A percentile compares a stretch with the other conserved stretches of the same genome.
phyloP scores from a whole-genome alignment of 1,140 invertebrate species.

The Pseudomyrmex sp. region DNA sequence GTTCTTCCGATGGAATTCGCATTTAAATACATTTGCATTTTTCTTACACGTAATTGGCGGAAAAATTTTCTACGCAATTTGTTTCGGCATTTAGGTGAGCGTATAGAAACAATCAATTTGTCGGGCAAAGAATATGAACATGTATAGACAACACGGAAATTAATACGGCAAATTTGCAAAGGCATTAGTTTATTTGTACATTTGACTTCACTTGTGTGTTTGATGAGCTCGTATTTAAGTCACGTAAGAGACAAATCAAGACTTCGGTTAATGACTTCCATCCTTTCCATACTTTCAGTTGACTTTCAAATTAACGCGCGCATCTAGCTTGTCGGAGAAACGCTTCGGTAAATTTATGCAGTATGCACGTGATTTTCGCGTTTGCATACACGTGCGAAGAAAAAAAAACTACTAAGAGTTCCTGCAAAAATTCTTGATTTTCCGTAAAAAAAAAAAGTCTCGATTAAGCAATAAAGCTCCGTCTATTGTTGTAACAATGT shows the following conservation, averaged over 20 bases:
- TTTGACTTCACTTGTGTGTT: conserved; percentile 1
- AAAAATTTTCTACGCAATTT: background rate
- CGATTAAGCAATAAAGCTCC: too few species aligned
- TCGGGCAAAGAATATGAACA: background rate
- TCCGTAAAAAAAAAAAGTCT: too few species aligned
- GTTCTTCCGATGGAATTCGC: background rate
- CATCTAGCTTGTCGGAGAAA: conserved; percentile 23
- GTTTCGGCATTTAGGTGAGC: background rate
- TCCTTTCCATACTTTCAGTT: conserved; percentile 44
- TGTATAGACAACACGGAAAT: background rate
- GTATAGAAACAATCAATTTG: conserved; percentile 3
- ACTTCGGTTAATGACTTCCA: conserved; percentile 48
- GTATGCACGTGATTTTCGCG: background rate
- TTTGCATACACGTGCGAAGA: background rate
- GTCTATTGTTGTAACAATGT: too few species aligned
- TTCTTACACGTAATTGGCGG: background rate
- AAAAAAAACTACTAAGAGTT: background rate
- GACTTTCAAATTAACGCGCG: conserved; percentile 30
- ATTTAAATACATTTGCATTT: background rate
- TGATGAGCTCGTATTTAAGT: conserved; percentile 18
- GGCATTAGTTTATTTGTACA: background rate
- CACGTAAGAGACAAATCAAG: background rate
- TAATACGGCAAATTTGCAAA: background rate
- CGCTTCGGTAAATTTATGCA: background rate
- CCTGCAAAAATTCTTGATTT: too few species aligned